Evolutionary conservation across 2,888 invertebrate species (phyloP), one percentile per base, ranked within the genome.

Genomic region (Eupeodes luniger): DNA sequence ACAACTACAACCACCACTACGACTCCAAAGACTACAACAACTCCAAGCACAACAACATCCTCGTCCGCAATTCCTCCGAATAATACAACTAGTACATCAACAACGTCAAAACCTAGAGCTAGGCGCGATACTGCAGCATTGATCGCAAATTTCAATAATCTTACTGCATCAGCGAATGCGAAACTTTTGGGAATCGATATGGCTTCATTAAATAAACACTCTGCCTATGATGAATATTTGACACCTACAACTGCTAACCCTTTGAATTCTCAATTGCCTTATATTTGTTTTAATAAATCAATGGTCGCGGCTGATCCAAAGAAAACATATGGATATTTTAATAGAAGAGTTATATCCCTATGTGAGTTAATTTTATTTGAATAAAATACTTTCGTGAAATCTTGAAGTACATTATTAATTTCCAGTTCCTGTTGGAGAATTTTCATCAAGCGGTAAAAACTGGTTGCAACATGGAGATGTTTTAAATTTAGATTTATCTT

Each of bases 391-490:
- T 51, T 14, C n/a, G 51, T 74, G 9, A 59, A 11, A 57, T 16
- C 7, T 12, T 36, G 40, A 34, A 66, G 10, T 51, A 27, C 27
- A 27, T 27, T 2, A 72, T 61, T 19, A 11, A 85, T 89, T 94
- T 94, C 11, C 92, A 97, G 98, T 95, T 89, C 96, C 97, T 0
- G 95, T 98, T 90, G 93, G 95, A 3, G 95, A 95, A 81, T 94
- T 98, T 10, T 95, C 95, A 69, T 95, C 97, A 1, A 95, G 94
- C 4, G 98, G 98, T 0, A 95, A 96, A 79, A 96, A 96, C 91
- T 98, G 98, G 97, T 94, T 98, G 49, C 96, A 97, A 90, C 97
- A 96, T 85, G 97, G 97, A 49, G 97, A 97, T 77, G 94, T 97
- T 64, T 93, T 98, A 40, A 95, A 96, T 78, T 92, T 98, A 10